Percentiles rank a stretch among this genome's conserved stretches.
Evolutionary conservation across 2,113 vertebrate genomes (phyloP).

Genomic region (Cynocephalus volans): DNA sequence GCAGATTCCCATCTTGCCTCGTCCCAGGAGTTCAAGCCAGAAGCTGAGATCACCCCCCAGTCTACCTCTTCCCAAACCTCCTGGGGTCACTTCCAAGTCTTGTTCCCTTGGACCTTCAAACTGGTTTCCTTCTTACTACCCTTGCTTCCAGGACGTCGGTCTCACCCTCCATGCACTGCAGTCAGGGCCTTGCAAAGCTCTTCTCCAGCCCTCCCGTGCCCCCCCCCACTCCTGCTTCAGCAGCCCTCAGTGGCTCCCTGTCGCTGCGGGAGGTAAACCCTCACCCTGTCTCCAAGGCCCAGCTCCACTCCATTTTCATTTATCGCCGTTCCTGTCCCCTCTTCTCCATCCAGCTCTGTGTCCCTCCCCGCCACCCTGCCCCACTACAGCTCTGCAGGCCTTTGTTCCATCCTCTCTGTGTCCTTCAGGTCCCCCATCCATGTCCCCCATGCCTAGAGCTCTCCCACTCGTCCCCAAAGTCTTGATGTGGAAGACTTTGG

Average conservation of each 20-base stretch:
- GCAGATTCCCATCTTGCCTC: rapidly evolving
- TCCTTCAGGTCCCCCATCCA: not conserved
- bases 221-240: not conserved
- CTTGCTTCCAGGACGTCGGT: not conserved
- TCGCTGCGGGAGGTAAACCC: not conserved
- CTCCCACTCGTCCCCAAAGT: not conserved
- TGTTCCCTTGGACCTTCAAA: not conserved
- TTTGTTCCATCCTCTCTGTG: not conserved
- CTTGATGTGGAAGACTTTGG: too few species aligned
- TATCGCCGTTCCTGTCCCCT: not conserved
- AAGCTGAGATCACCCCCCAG: too few species aligned
- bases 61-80: not conserved
- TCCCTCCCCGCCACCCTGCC: not conserved
- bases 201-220: not conserved
- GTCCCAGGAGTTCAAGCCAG: not conserved
- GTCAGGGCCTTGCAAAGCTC: not conserved
- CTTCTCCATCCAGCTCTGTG: not conserved
- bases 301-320: not conserved
- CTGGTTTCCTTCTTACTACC: not conserved
- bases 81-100: rapidly evolving
- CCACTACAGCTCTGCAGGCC: not conserved
- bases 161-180: too few species aligned
- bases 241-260: not conserved
- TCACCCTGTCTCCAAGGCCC: not conserved
- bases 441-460: not conserved